Percentiles rank a stretch among this genome's conserved stretches.
These are phyloP conservation scores for Meta bourneti DNA, from an alignment of 2,888 invertebrate genomes.

Conservation along the genomic window DNA sequence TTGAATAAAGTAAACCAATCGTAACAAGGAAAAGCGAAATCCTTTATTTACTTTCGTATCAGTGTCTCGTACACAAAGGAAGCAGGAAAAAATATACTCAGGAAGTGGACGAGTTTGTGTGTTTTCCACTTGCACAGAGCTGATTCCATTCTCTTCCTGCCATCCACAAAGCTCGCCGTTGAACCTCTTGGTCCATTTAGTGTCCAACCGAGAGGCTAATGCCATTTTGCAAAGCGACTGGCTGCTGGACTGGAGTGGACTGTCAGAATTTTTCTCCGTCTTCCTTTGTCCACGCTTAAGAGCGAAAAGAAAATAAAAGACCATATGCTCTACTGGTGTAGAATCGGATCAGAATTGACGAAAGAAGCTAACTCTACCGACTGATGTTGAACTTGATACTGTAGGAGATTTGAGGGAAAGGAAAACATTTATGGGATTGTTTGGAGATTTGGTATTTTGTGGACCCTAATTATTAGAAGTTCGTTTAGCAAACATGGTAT, in stretches of 20 bases:
- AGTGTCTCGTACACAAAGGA: background rate
- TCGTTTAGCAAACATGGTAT: no score
- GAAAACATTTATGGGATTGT: no score
- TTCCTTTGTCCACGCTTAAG: background rate
- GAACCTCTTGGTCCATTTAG: constrained; percentile 50
- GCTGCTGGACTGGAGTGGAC: background rate
- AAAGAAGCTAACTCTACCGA: background rate
- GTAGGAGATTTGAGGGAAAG: background rate
- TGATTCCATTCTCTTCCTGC: background rate
- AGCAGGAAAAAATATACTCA: background rate
- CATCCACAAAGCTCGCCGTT: constrained; percentile 5
- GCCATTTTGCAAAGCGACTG: constrained; percentile 35
- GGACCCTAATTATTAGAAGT: no score
- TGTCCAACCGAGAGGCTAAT: constrained; percentile 47
- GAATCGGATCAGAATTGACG: background rate
- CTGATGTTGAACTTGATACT: no score
- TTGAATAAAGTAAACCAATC: background rate
- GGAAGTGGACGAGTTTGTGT: constrained; percentile 29
- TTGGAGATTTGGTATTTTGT: no score
- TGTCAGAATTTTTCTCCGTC: background rate
- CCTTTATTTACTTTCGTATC: constrained; percentile 32
- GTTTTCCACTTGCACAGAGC: constrained; percentile 17
- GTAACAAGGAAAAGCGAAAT: background rate
- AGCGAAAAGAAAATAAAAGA: background rate
- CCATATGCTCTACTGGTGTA: background rate